Evolutionary conservation across 2,888 invertebrate species (phyloP), one percentile per base, ranked within the genome.

Genomic region (Chirona hameri): DNA sequence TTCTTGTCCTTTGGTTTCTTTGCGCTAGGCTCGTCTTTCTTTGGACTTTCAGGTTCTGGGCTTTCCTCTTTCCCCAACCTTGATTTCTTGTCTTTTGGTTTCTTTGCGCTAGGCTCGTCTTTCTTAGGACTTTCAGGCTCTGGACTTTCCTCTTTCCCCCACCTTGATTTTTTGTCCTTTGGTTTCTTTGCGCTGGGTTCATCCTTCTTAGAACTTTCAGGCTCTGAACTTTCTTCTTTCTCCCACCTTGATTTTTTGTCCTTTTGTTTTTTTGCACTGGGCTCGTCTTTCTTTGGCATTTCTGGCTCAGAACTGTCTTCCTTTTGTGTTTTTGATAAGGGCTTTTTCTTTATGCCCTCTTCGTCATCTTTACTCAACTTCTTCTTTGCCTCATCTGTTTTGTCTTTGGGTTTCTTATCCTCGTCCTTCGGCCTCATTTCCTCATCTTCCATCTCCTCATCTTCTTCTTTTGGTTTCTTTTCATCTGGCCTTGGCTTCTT

Each of bases 1-100:
- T 87, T 91, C 87, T 93, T 93, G 83, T 93, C 90, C 4, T 91
- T 92, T 3, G 94, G 92, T 85, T 93, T 91, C 83, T 86, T 85
- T 87, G 87, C 15, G 52, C 87, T 79, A 88, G 88, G 12, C 18
- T 52, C 52, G 52, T 52, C 52, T 76, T 83, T 83, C 48, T 46
- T 18, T 24, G 52, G 52, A 12, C 55, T 46, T 29, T n/a, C 48
- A 29, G 18, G 5, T 14, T 82, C 76, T 14, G 69, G 48, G 31
- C 39, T 24, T 18, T 65, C 39, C 39, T 83, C 81, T 72, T 72
- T 72, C 4, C 21, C 46, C 31, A 69, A 83, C 79, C 84, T 84
- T 48, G 88, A 88, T 82, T 87, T 91, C 86, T 93, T 93, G 83
- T 93, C 79, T 29, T 82, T 57, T 39, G 48, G 29, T 46, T 82